Conservation (phyloP, 2,888 invertebrate species). For the Drosophila quinaria region DNA sequence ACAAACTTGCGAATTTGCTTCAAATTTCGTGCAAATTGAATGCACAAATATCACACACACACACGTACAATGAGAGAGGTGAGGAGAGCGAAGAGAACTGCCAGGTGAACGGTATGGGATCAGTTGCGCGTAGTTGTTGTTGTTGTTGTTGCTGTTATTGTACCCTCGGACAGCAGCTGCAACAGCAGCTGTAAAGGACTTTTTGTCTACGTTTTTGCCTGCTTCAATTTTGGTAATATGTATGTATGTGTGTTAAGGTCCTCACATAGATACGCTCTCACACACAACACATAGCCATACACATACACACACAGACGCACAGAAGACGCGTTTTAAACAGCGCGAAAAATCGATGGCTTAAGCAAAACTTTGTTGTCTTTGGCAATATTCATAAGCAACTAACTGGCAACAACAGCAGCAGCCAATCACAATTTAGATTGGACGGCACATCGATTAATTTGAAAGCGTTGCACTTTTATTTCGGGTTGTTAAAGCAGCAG, state of each 20-base stretch:
- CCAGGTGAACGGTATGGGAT: slow-evolving; percentile 50
- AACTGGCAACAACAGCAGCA: slow-evolving; percentile 22
- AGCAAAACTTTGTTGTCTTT: slow-evolving; percentile 47
- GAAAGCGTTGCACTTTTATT: slow-evolving; percentile 56
- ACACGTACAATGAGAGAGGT: slow-evolving; percentile 5
- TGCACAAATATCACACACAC: slow-evolving; percentile 56
- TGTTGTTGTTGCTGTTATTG: slow-evolving; percentile 30
- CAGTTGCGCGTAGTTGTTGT: slow-evolving; percentile 29
- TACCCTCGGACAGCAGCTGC: slow-evolving; percentile 45
- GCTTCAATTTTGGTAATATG: slow-evolving; percentile 23
- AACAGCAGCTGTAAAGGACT: slow-evolving; percentile 41
- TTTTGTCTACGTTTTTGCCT: slow-evolving; percentile 39
- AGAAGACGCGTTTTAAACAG: slow-evolving; percentile 58
- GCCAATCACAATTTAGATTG: slow-evolving; percentile 38
- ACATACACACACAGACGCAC: slow-evolving; percentile 5
- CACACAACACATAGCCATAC: slow-evolving; percentile 1
- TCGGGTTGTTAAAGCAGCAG: slow-evolving; percentile 8
- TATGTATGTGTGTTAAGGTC: slow-evolving; percentile 41
- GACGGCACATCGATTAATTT: slow-evolving; percentile 68
- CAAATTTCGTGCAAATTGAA: slow-evolving; percentile 66
- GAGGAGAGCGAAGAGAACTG: slow-evolving; percentile 1
- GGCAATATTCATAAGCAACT: slow-evolving; percentile 18
- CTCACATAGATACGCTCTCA: slow-evolving; percentile 29
- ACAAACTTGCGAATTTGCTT: slow-evolving; percentile 50
- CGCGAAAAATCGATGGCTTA: slow-evolving; percentile 63